Evolutionary conservation across 2,113 vertebrate genomes (phyloP).

Genomic region (Psophia crepitans): DNA sequence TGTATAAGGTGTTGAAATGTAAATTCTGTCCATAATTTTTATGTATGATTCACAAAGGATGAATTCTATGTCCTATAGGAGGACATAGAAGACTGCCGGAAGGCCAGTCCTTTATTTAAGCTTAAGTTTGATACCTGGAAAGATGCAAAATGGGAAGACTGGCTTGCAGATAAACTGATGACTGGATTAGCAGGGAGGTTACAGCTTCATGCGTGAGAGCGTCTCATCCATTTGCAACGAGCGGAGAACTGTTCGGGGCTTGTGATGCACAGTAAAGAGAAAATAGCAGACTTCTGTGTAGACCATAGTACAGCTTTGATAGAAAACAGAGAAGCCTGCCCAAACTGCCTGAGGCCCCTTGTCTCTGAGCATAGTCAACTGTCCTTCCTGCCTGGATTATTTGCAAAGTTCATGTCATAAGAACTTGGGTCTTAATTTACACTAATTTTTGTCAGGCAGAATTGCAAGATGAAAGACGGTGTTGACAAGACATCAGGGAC

Average conservation of each 20-base stretch:
- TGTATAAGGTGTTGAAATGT: background rate
- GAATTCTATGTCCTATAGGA: too few relatives aligned
- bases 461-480: background rate
- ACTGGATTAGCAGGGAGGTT: background rate
- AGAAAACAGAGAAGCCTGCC: background rate
- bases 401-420: background rate
- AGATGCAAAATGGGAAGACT: background rate
- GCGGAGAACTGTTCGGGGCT: background rate
- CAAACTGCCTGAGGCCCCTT: background rate
- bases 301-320: background rate
- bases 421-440: background rate
- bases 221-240: background rate
- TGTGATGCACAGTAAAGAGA: background rate
- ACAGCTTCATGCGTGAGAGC: rapidly evolving
- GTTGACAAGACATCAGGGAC: background rate
- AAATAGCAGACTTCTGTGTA: background rate
- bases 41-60: background rate
- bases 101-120: background rate
- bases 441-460: background rate
- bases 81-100: background rate
- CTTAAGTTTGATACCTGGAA: background rate
- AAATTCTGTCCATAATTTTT: background rate
- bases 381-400: background rate
- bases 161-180: background rate
- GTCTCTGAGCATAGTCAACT: background rate